Evolutionary conservation across 2,888 invertebrate species (phyloP), one percentile per base, ranked within the genome.

Genomic region (Rhamnusium bicolor): DNA sequence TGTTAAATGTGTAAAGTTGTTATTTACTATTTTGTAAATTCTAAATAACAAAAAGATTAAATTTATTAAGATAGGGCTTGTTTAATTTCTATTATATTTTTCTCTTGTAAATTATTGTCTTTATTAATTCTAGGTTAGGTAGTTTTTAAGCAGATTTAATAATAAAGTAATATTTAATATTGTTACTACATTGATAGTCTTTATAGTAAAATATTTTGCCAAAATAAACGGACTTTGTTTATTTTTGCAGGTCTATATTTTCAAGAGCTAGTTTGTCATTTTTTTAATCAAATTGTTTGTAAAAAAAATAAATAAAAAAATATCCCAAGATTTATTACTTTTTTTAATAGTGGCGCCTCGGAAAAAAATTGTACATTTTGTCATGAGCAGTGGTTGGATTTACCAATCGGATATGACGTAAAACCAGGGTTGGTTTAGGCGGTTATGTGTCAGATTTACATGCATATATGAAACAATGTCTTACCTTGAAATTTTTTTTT

Each of bases 181-280:
- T 85, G 84, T 85, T 85, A 84, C 80, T 84, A 82, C 78, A 81
- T 83, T 82, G 73, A 82, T 82, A 83, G 81, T 82, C 80, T 83
- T 83, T 82, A 83, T 83, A 82, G 76, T 76, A 78, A 73, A 75
- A 69, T 72, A 70, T 72, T 74, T 76, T 72, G 78, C 72, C 73
- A 71, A 67, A 76, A 71, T 71, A 61, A 69, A 40, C 65, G 53
- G 16, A 27, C 19, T 21, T 47, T 65, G 60, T 62, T 69, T 62
- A 46, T 78, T 77, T 74, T 78, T 69, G 74, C 75, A 71, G 73
- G 72, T 75, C 69, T 51, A 75, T 76, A 71, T 74, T 72, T 65
- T 72, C 70, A 73, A 68, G 63, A 70, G 75, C 77, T 77, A 77
- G 73, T 67, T 76, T 78, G 77, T 79, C 80, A 79, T 79, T 80